Percentiles rank a stretch among this genome's conserved stretches.
phyloP scores from a whole-genome alignment of 2,888 invertebrate genomes.

The Leistus spinibarbis region DNA sequence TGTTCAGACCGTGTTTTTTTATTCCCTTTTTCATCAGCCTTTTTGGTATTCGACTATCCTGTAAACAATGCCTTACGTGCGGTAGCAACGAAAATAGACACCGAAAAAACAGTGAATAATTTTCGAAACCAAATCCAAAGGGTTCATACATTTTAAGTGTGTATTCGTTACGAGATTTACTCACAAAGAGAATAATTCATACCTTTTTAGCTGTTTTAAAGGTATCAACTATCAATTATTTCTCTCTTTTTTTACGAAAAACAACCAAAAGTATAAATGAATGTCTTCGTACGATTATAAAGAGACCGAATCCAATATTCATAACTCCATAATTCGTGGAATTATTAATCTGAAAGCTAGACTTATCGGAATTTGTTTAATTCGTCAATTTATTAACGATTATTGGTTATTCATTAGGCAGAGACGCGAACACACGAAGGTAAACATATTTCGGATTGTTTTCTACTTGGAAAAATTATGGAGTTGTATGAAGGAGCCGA shows the following conservation, averaged over 20 bases:
- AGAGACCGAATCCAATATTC: background rate
- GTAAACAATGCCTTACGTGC: slow-evolving; percentile 30
- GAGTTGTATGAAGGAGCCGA: background rate
- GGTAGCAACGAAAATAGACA: slow-evolving; percentile 4
- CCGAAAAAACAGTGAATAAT: background rate
- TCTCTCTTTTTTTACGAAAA: too few species aligned
- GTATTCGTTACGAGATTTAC: background rate
- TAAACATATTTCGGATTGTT: background rate
- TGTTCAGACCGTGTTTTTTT: slow-evolving; percentile 26
- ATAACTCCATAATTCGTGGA: background rate
- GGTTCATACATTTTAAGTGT: slow-evolving; percentile 29
- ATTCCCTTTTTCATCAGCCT: background rate
- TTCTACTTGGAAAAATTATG: slow-evolving; percentile 8
- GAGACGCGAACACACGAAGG: background rate
- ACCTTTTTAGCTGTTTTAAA: too few species aligned
- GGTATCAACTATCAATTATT: too few species aligned
- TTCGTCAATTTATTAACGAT: slow-evolving; percentile 32
- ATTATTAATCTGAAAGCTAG: background rate
- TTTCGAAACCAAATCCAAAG: background rate
- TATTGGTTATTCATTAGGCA: slow-evolving; percentile 21
- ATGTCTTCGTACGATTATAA: background rate
- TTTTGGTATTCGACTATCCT: slow-evolving; percentile 33
- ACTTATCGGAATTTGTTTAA: background rate
- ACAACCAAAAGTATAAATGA: too few species aligned
- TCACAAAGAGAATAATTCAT: too few species aligned